These are phyloP conservation scores for Echinarachnius parma DNA, from an alignment of 53 echinoderm and acorn worm genomes.

Conservation along the genomic window DNA sequence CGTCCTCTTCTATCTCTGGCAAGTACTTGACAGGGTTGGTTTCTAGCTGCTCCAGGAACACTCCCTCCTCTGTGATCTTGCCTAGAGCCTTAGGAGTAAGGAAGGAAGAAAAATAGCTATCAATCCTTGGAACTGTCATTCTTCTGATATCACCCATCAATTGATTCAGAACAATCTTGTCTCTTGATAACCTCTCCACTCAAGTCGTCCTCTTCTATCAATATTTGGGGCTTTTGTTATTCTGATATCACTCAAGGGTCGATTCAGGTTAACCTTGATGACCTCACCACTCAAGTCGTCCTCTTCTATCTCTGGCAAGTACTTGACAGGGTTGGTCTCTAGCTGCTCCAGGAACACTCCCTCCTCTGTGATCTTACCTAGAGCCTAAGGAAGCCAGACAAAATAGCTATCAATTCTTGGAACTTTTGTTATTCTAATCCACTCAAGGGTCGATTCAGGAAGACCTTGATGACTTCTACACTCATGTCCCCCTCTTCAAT, in stretches of 20 bases:
- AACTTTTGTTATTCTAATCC: too few species aligned
- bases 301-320: constrained; percentile 76
- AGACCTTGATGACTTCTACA: constrained; percentile 89
- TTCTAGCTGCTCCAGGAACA: constrained; percentile 95
- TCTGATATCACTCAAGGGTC: too few species aligned
- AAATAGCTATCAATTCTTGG: too few species aligned
- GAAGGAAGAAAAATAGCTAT: too few species aligned
- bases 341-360: constrained; percentile 97
- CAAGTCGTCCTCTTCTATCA: too few species aligned
- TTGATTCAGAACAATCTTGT: too few species aligned
- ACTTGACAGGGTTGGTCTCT: constrained; percentile 87
- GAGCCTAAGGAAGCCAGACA: too few species aligned
- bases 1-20: constrained; percentile 67
- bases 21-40: constrained; percentile 88
- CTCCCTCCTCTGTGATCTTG: constrained; percentile 91
- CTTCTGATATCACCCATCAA: too few species aligned
- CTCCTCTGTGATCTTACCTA: constrained; percentile 91
- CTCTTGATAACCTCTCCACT: too few species aligned
- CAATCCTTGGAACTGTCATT: too few species aligned
- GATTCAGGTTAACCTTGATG: constrained; percentile 91
- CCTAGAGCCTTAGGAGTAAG: constrained; percentile 95
- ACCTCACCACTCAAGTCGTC: constrained; percentile 79
- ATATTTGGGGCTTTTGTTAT: too few species aligned
- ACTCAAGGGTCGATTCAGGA: too few species aligned
- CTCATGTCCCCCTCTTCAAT: constrained; percentile 63